A percentile compares a stretch with the other conserved stretches of the same genome.
Evolutionary conservation across 1,140 invertebrate species (phyloP).

Genomic region (Magallana ariakensis): DNA sequence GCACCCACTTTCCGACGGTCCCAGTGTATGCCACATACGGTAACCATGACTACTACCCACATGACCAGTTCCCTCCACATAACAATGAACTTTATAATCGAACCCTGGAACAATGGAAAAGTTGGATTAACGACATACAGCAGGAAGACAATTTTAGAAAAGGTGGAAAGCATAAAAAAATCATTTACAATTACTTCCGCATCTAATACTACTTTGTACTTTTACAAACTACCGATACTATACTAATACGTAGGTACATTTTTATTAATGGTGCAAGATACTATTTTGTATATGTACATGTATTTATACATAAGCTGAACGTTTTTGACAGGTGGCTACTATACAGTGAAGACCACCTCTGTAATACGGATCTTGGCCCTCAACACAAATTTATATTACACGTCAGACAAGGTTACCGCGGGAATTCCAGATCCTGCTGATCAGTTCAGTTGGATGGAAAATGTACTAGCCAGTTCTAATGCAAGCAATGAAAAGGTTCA

Average conservation of each 20-base stretch:
- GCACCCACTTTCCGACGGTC: constrained; percentile 54
- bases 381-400: constrained; percentile 90
- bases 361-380: constrained; percentile 88
- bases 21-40: constrained; percentile 70
- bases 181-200: neutral
- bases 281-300: too few species aligned
- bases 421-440: constrained; percentile 80
- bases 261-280: too few species aligned
- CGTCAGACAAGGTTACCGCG: constrained; percentile 73
- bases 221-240: neutral
- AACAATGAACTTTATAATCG: constrained; percentile 67
- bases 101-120: constrained; percentile 64
- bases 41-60: constrained; percentile 75
- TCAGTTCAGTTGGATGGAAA: constrained; percentile 90
- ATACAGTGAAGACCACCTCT: constrained; percentile 85
- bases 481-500: constrained; percentile 88
- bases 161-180: constrained; percentile 51
- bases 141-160: constrained; percentile 61
- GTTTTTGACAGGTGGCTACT: constrained; percentile 87
- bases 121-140: constrained; percentile 65
- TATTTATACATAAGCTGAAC: too few species aligned
- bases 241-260: too few species aligned
- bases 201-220: neutral
- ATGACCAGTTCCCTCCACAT: constrained; percentile 65
- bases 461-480: constrained; percentile 85